phyloP scores from a whole-genome alignment of 2,113 vertebrate species.

The Ornithorhynchus anatinus region DNA sequence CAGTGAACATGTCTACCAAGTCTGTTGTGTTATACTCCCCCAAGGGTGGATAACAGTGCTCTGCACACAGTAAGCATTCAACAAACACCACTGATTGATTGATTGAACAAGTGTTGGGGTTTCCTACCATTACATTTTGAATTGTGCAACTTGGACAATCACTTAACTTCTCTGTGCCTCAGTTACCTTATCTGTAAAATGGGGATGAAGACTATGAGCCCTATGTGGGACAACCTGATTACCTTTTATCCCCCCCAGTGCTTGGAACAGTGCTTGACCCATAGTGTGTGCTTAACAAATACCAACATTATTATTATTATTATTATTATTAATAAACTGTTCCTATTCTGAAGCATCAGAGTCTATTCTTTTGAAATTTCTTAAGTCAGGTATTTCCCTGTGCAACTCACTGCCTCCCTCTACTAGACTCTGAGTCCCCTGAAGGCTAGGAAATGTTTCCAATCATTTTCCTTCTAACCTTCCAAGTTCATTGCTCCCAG shows the following conservation, averaged over 20 bases:
- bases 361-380: background rate
- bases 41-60: no score
- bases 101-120: no score
- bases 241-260: background rate
- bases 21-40: no score
- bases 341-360: background rate
- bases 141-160: no score
- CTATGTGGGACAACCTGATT: background rate
- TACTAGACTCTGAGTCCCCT: background rate
- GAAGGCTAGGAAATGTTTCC: background rate
- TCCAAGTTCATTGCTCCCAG: background rate
- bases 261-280: background rate
- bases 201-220: no score
- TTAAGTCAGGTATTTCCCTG: background rate
- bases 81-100: no score
- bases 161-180: no score
- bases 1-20: background rate
- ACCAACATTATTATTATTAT: background rate
- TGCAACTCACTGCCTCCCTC: accelerated
- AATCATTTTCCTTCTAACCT: background rate
- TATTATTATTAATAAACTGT: background rate
- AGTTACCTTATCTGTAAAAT: no score
- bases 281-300: background rate
- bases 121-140: no score
- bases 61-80: no score